Conservation (phyloP, 2,113 vertebrate species). For the Shinisaurus crocodilurus region DNA sequence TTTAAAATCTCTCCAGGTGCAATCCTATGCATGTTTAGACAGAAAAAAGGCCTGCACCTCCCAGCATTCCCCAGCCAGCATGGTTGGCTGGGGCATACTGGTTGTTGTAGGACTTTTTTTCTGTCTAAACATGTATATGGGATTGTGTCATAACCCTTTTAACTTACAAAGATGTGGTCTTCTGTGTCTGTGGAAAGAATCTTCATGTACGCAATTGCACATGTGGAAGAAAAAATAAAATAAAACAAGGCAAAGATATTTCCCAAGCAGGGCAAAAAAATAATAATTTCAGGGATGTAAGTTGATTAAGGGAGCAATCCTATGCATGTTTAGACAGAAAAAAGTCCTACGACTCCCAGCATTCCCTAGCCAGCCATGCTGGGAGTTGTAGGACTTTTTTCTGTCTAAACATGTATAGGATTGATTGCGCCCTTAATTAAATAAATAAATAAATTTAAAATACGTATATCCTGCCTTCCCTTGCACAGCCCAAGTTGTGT, state of each 20-base stretch:
- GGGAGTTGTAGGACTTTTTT: too few relatives aligned
- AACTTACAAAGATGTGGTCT: neutral
- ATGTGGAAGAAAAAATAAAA: neutral
- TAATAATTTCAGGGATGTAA: too few relatives aligned
- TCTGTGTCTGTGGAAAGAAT: neutral
- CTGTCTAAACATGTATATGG: neutral
- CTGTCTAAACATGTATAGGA: neutral
- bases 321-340: too few relatives aligned
- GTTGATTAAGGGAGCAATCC: too few relatives aligned
- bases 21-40: neutral
- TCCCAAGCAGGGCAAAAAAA: neutral
- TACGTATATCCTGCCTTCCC: neutral
- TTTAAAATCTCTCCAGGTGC: neutral
- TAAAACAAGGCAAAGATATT: neutral
- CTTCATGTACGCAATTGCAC: neutral
- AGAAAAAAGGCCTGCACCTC: too few relatives aligned
- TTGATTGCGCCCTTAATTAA: neutral
- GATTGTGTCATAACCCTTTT: neutral
- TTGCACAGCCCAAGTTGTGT: neutral
- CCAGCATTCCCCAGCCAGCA: too few relatives aligned
- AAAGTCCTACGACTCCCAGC: too few relatives aligned
- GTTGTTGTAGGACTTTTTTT: too few relatives aligned
- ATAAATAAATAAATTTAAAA: neutral
- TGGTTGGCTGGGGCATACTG: too few relatives aligned
- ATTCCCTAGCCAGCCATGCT: too few relatives aligned